phyloP scores from a whole-genome alignment of 2,797 vertebrate species.

The Hypotaenidia philippensis region DNA sequence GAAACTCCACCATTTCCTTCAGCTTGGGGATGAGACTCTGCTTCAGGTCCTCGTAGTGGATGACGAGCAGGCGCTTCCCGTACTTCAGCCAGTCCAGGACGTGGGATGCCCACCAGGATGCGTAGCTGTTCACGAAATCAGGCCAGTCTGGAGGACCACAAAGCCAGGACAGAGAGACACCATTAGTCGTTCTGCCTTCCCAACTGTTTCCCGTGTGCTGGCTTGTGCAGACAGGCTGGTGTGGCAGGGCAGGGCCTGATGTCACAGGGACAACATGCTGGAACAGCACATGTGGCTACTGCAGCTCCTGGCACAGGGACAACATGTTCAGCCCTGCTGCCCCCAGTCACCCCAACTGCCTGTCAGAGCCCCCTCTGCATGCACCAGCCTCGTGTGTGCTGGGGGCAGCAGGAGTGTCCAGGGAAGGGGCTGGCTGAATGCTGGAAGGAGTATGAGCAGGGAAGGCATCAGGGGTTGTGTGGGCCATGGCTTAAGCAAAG shows the following conservation, averaged over 20 bases:
- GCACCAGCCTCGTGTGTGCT: too few relatives aligned
- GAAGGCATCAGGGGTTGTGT: accelerated
- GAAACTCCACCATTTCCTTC: slow-evolving; percentile 87
- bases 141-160: slow-evolving; percentile 87
- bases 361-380: too few relatives aligned
- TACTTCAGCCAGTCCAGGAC: slow-evolving; percentile 93
- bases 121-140: slow-evolving; percentile 94
- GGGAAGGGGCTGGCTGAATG: neutral
- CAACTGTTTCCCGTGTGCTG: neutral
- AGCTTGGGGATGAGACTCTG: slow-evolving; percentile 87
- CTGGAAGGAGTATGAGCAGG: neutral
- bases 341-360: accelerated
- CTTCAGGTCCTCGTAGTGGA: slow-evolving; percentile 95
- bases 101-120: slow-evolving; percentile 96
- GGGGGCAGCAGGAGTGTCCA: accelerated
- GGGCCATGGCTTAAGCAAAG: neutral
- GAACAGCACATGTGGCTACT: accelerated
- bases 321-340: neutral
- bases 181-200: neutral
- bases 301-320: accelerated
- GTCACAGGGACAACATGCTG: accelerated
- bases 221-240: neutral
- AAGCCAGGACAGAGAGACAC: neutral
- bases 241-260: accelerated
- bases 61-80: slow-evolving; percentile 86